These are phyloP conservation scores for Pseudeuparius sepicola DNA, from an alignment of 2,888 invertebrate genomes.

Conservation along the genomic window DNA sequence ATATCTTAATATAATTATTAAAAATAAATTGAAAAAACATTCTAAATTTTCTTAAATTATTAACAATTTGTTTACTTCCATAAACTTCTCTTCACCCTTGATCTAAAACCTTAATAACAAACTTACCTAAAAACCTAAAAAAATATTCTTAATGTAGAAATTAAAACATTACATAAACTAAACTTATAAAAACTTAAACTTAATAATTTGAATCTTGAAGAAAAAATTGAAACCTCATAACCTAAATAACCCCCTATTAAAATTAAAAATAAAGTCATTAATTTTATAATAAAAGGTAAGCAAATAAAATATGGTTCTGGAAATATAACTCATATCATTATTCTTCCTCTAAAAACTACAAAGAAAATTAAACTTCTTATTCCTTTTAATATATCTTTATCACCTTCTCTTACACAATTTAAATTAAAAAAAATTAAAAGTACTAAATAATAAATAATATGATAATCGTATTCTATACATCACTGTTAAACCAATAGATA, in stretches of 20 bases:
- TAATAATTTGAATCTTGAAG: conserved; percentile 37
- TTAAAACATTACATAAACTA: conserved; percentile 32
- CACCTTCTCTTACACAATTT: conserved; percentile 44
- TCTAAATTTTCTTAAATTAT: conserved; percentile 35
- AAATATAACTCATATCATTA: conserved; percentile 48
- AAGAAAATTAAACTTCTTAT: conserved; percentile 40
- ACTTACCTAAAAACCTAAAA: conserved; percentile 40
- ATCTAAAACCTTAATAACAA: conserved; percentile 37
- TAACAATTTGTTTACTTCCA: conserved; percentile 25
- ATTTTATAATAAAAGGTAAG: conserved; percentile 44
- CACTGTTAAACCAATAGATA: conserved; percentile 49
- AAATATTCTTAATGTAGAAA: conserved; percentile 34
- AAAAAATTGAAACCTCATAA: conserved; percentile 40
- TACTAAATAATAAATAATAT: conserved; percentile 45
- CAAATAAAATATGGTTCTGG: conserved; percentile 43
- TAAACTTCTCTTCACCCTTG: conserved; percentile 29
- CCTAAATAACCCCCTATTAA: conserved; percentile 39
- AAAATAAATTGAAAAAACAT: conserved; percentile 38
- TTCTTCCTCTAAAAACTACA: conserved; percentile 44
- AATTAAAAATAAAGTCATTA: conserved; percentile 45
- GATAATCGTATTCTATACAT: conserved; percentile 38
- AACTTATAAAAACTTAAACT: conserved; percentile 32
- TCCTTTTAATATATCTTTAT: conserved; percentile 40
- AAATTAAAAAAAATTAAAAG: conserved; percentile 41
- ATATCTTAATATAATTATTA: conserved; percentile 44